Conservation (phyloP, 2,113 vertebrate genomes). For the Galbula dea region DNA sequence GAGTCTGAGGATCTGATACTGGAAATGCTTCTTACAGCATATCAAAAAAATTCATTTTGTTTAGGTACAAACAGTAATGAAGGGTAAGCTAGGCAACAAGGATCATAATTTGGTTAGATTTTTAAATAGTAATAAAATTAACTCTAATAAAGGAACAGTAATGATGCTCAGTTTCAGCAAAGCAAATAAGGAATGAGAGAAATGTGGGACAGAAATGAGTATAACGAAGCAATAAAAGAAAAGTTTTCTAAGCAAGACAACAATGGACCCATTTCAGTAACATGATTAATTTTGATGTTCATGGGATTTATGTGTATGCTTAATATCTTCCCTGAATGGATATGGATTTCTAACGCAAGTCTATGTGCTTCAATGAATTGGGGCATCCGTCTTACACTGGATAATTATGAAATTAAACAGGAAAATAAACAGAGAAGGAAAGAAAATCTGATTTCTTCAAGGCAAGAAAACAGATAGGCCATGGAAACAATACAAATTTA, state of each 20-base stretch:
- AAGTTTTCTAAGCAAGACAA: slow-evolving; percentile 14
- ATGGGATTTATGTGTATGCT: neutral
- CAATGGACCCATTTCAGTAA: neutral
- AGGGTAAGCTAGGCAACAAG: neutral
- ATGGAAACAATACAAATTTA: neutral
- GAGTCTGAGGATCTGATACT: neutral
- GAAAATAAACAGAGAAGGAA: neutral
- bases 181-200: neutral
- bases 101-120: neutral
- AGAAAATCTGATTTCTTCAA: neutral
- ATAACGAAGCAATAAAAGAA: neutral
- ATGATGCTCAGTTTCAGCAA: neutral
- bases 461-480: neutral
- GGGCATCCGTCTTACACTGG: neutral
- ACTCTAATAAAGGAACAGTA: neutral
- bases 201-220: neutral
- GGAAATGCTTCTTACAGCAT: neutral
- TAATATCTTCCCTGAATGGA: neutral
- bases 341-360: neutral
- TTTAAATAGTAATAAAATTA: slow-evolving; percentile 8
- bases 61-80: neutral
- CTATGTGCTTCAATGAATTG: neutral
- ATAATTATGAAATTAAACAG: neutral
- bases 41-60: neutral
- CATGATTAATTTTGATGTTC: neutral